A percentile compares a stretch with the other conserved stretches of the same genome.
Conservation (phyloP, 2,113 vertebrate species). For the Nanorana parkeri region DNA sequence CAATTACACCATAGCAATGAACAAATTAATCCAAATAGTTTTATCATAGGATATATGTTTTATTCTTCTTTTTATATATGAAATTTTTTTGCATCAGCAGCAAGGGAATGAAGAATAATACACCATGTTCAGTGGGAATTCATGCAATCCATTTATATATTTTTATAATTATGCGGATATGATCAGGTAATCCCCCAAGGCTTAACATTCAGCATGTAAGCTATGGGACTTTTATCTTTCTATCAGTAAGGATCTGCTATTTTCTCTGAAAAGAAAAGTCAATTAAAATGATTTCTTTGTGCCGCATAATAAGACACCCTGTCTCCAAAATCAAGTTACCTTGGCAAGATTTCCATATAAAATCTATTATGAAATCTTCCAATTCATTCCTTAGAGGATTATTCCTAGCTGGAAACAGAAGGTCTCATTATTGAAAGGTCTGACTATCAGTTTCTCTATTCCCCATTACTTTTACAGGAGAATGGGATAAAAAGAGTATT, state of each 20-base stretch:
- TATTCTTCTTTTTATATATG: neutral
- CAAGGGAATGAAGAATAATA: neutral
- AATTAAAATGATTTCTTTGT: constrained; percentile 50
- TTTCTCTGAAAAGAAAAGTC: constrained; percentile 37
- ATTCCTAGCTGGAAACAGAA: neutral
- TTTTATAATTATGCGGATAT: constrained; percentile 16
- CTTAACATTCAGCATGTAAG: constrained; percentile 20
- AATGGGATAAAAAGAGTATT: too few relatives aligned
- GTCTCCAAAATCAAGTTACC: constrained; percentile 30
- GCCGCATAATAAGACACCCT: constrained; percentile 17
- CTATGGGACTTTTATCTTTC: constrained; percentile 18
- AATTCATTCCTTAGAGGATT: neutral
- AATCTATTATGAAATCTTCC: constrained; percentile 5
- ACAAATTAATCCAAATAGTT: too few relatives aligned
- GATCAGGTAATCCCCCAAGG: constrained; percentile 22
- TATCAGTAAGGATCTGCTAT: neutral
- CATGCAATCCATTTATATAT: constrained; percentile 3
- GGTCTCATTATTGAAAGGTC: constrained; percentile 11
- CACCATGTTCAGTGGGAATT: neutral
- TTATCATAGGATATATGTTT: neutral
- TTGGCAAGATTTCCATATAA: constrained; percentile 13
- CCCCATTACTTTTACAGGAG: neutral
- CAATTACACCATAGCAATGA: too few relatives aligned
- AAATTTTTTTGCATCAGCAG: neutral
- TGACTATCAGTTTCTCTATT: neutral